Base-by-base conservation (phyloP, 2,113 vertebrate species). In the Hippocampus abdominalis region DNA sequence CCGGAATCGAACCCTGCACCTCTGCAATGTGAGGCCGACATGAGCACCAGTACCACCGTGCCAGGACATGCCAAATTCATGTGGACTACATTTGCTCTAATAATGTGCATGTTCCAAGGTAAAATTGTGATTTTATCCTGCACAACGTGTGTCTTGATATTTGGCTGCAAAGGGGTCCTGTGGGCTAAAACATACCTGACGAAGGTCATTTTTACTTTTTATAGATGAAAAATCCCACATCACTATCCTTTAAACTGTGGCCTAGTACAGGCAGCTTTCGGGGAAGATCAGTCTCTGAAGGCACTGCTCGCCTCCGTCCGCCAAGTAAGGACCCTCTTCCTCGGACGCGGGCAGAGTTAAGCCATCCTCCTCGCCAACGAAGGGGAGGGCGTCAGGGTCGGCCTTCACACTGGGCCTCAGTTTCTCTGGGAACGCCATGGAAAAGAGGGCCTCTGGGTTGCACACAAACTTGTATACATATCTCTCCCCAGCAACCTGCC, bases 381-480 rank as follows among this genome's bases (percentile, higher is more conserved):
- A 70, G 10, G 39, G 68, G 23, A 77, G 15, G 29, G 72, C 57
- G 67, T 95, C 94, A 0, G 93, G 91, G 81, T 96, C 95, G 0
- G 91, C 86, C 82, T 96, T 97, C 87, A 96, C 89, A 79, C 93
- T 95, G 0, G 94, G 95, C 71, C 95, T 92, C 84, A 95, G 96
- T 88, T 95, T 95, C 84, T 98, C 96, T 0, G 95, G 94, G 81
- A 98, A 98, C 3, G 96, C 95, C 95, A 98, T 95, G 76, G 95
- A 96, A 76, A 97, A 97, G 1, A 98, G 94, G 0, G 96, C 96
- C 2, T 98, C 95, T 0, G 95, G 96, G 86, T 96, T 95, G 1
- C 96, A 97, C 53, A 97, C 95, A 0, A 98, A 98, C 86, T 98
- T 98, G 76, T 98, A 98, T 79, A 98, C 96, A 0, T 98, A 98